These are phyloP conservation scores for Mobula hypostoma DNA, from an alignment of 2,113 vertebrate genomes.

Conservation along the genomic window DNA sequence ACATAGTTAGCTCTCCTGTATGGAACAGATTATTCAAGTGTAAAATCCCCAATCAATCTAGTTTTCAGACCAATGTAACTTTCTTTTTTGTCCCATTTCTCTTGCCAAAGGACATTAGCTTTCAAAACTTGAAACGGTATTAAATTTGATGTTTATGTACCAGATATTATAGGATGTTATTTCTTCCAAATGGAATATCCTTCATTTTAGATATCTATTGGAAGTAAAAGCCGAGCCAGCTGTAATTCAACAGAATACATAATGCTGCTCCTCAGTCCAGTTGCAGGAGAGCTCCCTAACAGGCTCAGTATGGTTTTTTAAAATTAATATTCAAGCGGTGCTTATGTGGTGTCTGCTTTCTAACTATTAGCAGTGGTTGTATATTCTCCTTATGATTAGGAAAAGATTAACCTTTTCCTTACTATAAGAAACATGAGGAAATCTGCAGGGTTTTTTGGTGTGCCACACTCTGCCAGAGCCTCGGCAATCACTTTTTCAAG, in stretches of 20 bases:
- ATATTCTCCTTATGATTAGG: background rate
- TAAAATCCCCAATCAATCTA: constrained; percentile 8
- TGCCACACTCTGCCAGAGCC: no score
- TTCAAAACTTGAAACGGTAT: background rate
- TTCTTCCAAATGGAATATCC: background rate
- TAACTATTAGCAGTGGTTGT: background rate
- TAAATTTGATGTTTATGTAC: background rate
- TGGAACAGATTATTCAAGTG: constrained; percentile 20
- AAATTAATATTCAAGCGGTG: background rate
- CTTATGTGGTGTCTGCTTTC: background rate
- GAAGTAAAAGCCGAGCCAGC: background rate
- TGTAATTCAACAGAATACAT: background rate
- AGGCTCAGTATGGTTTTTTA: background rate
- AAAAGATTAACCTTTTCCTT: background rate
- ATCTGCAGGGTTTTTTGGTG: no score
- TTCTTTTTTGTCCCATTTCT: background rate
- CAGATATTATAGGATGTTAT: background rate
- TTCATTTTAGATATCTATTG: background rate
- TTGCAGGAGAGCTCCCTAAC: background rate
- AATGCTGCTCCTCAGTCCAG: background rate
- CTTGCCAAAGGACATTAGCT: background rate
- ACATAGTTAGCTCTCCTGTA: background rate
- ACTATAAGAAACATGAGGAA: background rate
- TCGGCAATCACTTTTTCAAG: no score
- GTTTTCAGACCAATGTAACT: constrained; percentile 6